These are phyloP conservation scores for Aegypius monachus DNA, from an alignment of 2,113 vertebrate species.

Conservation along the genomic window DNA sequence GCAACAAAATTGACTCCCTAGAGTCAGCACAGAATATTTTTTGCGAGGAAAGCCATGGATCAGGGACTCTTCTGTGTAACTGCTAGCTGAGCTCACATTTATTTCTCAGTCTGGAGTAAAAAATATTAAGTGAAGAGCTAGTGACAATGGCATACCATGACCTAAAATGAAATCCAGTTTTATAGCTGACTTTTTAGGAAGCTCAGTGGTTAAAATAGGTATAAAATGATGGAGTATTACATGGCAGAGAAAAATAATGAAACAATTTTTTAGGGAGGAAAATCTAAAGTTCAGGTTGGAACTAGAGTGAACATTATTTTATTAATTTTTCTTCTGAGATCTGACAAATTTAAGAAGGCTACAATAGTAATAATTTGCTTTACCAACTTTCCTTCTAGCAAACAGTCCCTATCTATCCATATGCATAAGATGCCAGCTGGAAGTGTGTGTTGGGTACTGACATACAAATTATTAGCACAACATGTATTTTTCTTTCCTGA, in stretches of 20 bases:
- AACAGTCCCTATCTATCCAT: not conserved
- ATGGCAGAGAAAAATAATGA: not conserved
- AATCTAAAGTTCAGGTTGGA: not conserved
- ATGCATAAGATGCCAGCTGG: not conserved
- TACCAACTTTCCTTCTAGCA: not conserved
- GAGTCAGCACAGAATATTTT: not conserved
- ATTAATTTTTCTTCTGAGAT: not conserved
- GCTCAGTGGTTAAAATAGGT: not conserved
- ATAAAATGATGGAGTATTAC: not conserved
- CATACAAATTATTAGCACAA: not conserved
- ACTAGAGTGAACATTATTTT: not conserved
- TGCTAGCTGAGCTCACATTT: not conserved
- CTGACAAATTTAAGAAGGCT: not conserved
- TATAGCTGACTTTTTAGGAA: not conserved
- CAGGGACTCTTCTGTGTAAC: not conserved
- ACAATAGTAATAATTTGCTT: not conserved
- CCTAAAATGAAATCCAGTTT: not conserved
- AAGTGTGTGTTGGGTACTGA: not conserved
- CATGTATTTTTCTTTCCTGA: not conserved
- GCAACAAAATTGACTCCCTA: not conserved
- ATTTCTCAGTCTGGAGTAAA: not conserved
- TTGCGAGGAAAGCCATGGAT: not conserved
- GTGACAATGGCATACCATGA: not conserved
- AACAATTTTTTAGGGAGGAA: not conserved
- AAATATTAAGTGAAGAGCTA: not conserved